Conservation (phyloP, 2,797 vertebrate species). For the Karalla daura region DNA sequence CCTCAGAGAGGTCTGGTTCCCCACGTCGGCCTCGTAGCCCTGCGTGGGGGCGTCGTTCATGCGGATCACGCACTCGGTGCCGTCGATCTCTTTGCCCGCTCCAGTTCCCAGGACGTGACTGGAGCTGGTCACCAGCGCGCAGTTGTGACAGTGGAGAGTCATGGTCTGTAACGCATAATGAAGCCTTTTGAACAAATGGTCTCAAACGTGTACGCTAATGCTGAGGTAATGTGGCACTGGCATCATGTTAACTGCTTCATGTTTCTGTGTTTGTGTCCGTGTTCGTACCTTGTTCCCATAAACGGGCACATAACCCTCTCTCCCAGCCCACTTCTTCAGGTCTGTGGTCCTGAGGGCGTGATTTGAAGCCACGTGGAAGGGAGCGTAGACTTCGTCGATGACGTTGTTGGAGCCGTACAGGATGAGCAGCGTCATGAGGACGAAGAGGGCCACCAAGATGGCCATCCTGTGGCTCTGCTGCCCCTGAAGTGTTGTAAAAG, state of each 20-base stretch:
- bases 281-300: conserved; percentile 90
- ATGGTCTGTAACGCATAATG: conserved; percentile 82
- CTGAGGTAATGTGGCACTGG: no score
- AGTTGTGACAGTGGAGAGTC: conserved; percentile 87
- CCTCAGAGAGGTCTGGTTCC: conserved; percentile 91
- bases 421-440: conserved; percentile 93
- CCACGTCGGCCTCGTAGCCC: conserved; percentile 88
- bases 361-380: conserved; percentile 67
- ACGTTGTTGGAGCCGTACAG: conserved; percentile 91
- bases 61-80: conserved; percentile 91
- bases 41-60: conserved; percentile 97
- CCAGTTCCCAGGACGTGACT: conserved; percentile 92
- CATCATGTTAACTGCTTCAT: no score
- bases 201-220: no score
- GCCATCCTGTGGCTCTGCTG: conserved; percentile 88
- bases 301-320: conserved; percentile 87
- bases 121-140: conserved; percentile 94
- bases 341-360: conserved; percentile 75
- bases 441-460: conserved; percentile 88
- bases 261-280: background rate
- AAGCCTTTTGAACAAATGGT: background rate
- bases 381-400: conserved; percentile 78
- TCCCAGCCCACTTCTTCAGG: conserved; percentile 90
- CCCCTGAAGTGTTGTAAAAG: conserved; percentile 51
- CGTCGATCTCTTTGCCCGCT: conserved; percentile 88